Evolutionary conservation across 2,113 vertebrate genomes (phyloP), one percentile per base, ranked within the genome.

Genomic region (Athene cunicularia): DNA sequence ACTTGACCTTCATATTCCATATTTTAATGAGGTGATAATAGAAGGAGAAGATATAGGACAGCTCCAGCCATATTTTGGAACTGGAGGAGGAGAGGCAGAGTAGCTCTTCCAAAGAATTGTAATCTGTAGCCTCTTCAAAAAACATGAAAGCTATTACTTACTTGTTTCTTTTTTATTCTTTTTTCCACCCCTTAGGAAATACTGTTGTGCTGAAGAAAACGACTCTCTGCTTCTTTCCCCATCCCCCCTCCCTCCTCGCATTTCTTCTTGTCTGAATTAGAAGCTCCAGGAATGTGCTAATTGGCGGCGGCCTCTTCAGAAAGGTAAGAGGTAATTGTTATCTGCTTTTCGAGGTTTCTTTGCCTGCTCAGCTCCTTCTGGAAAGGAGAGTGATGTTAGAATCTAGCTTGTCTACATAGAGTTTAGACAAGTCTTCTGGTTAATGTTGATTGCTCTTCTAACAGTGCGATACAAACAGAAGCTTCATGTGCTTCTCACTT

Each of bases 261-360:
- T 49, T 80, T 82, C 80, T 95, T 62, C 41, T 59, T 80, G 77
- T 53, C 86, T 94, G 91, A 95, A 84, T 94, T 56, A 90, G 96
- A 96, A 97, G 86, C 90, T 84, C 60, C 90, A 86, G 94, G 90
- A 95, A 92, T 95, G 97, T 93, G 88, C 79, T 97, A 97, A 97
- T 97, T 96, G 91, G 94, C 39, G 11, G 92, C 39, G 15, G 96
- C 95, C 93, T 95, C 91, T 94, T 97, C 92, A 93, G 92, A 94
- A 96, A 97, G 96, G 96, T 96, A 96, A 97, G 96, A 95, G 74
- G 88, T 84, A 96, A 92, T 96, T 91, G 74, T 88, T 93, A 91
- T 52, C 73, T 97, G 63, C 49, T 90, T 68, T 86, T 81, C 3
- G 18, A 95, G 80, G 56, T 95, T 67, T 91, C 56, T 95, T 96